phyloP scores from a whole-genome alignment of 30 jellyfish, hydroid and myxozoan genomes.

The Mastigias papua region DNA sequence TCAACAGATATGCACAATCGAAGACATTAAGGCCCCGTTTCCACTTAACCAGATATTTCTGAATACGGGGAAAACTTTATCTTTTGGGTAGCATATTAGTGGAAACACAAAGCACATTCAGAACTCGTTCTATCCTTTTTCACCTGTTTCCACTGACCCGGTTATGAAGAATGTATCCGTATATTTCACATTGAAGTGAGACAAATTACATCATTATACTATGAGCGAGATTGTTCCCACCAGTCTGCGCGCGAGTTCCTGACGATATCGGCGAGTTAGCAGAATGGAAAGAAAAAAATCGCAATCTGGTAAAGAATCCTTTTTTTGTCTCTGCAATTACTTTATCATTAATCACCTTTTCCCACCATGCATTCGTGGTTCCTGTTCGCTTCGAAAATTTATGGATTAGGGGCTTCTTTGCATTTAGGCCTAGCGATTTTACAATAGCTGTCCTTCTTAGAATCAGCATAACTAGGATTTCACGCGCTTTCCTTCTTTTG shows the following conservation, averaged over 20 bases:
- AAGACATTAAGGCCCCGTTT: not conserved
- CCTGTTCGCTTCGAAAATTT: too few species aligned
- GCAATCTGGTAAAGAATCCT: slow-evolving; percentile 3
- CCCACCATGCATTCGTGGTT: too few species aligned
- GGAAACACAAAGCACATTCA: not conserved
- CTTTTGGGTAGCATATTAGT: not conserved
- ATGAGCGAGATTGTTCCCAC: not conserved
- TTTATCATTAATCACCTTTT: too few species aligned
- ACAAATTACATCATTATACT: not conserved
- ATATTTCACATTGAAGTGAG: slow-evolving; percentile 1
- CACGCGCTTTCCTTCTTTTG: too few species aligned
- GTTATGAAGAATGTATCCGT: not conserved
- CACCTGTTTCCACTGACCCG: not conserved
- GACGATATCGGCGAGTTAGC: not conserved
- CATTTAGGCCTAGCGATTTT: too few species aligned
- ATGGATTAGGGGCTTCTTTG: too few species aligned
- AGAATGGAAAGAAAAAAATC: not conserved
- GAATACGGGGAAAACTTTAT: not conserved
- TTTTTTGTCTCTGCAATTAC: too few species aligned
- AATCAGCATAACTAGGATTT: too few species aligned
- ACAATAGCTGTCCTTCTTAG: too few species aligned
- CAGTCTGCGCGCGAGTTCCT: not conserved
- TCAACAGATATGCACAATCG: too few species aligned
- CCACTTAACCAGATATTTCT: not conserved
- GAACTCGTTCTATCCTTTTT: not conserved